A percentile compares a stretch with the other conserved stretches of the same genome.
Conservation (phyloP, 1,140 invertebrate genomes). For the Aphelenchoides avenae region DNA sequence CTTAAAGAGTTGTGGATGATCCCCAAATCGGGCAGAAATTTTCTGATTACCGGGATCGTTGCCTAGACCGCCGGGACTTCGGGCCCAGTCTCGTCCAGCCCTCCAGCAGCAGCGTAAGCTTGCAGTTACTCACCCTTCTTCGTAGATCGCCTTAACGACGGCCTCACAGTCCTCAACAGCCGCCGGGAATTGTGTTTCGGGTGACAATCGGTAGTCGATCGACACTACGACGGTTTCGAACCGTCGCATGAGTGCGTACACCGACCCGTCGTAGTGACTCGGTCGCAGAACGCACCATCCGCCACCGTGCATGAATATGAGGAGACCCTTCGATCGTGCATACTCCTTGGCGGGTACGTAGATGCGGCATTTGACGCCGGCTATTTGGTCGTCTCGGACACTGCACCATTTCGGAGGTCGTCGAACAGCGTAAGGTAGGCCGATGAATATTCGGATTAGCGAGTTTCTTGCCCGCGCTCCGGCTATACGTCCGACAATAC, state of each 20-base stretch:
- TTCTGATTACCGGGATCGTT: not conserved
- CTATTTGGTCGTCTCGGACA: constrained; percentile 32
- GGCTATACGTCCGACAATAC: no score
- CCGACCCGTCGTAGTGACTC: constrained; percentile 47
- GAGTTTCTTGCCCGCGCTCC: no score
- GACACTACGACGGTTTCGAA: constrained; percentile 45
- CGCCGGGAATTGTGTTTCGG: constrained; percentile 50
- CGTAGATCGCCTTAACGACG: constrained; percentile 43
- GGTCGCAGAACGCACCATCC: constrained; percentile 49
- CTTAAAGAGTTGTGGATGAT: not conserved
- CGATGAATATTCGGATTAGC: no score
- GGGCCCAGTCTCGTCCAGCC: not conserved
- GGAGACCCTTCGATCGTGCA: constrained; percentile 29
- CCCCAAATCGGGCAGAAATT: not conserved
- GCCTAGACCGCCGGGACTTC: no score
- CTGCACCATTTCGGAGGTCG: constrained; percentile 41
- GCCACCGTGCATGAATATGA: constrained; percentile 57
- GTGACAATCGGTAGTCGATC: constrained; percentile 54
- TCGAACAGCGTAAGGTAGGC: no score
- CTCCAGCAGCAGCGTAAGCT: no score
- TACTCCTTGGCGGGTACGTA: constrained; percentile 39
- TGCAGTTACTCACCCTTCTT: constrained; percentile 41
- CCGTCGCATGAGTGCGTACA: constrained; percentile 32
- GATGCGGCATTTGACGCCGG: constrained; percentile 50
- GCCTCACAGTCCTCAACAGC: constrained; percentile 50